Evolutionary conservation across 2,888 invertebrate genomes (phyloP), one percentile per base, ranked within the genome.

Genomic region (Cylindroiulus punctatus): DNA sequence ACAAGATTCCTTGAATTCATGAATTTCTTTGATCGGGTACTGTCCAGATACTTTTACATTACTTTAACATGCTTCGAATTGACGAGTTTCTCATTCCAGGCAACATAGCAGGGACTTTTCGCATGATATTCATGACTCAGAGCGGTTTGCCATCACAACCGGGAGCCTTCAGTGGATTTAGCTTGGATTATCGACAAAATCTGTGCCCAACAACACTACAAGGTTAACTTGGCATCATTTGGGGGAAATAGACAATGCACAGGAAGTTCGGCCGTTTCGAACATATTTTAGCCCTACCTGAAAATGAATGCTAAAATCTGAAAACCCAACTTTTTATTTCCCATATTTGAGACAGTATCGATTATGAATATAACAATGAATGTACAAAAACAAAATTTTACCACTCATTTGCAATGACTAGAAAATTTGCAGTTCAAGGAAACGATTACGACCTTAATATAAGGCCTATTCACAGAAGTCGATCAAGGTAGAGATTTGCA

Each of bases 111-210:
- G 89, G 89, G 14, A 88, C 88, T 10, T 87, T 89, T 44, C 87
- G 19, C 85, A 87, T 40, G 87, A 88, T 84, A 85, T 85, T 22
- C 86, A 81, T 22, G 42, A 86, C 26, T 87, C 82, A 47, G 88
- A 88, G 47, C 52, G 83, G 36, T 47, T 5, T 57, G 0, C 57
- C 57, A 22, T 36, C 52, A 26, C 83, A 40, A 52, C 30, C 44
- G n/a, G 86, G 86, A 47, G 32, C 82, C n/a, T 83, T 84, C 26
- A 76, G 87, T 32, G 89, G 89, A 42, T 89, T 89, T 52, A 87
- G 86, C 86, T 81, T 89, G 32, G 76, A 87, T 30, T 89, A 87
- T 47, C 85, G 76, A 30, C 89, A 89, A 84, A 89, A 87, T 22
- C 87, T 88, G 17, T 89, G 89, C 84, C 36, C 82, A 30, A 32